These are phyloP conservation scores for Amblyopsis hoosieri DNA, from an alignment of 2,797 vertebrate genomes.

Conservation along the genomic window DNA sequence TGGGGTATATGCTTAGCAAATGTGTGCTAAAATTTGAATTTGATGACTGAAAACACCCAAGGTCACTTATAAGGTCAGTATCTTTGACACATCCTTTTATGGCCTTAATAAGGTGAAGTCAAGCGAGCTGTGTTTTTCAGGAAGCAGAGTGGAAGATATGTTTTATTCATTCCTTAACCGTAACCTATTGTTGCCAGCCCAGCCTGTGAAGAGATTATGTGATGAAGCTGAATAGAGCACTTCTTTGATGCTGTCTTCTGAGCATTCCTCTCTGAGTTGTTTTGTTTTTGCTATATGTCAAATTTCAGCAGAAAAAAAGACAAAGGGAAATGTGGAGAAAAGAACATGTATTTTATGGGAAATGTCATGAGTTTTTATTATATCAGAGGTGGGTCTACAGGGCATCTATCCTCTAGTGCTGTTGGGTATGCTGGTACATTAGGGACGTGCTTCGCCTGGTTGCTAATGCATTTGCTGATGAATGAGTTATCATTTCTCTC, in stretches of 20 bases:
- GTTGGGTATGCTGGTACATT: not conserved
- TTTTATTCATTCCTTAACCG: conserved; percentile 72
- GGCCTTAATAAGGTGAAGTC: conserved; percentile 59
- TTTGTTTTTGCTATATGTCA: not conserved
- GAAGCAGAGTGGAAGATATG: conserved; percentile 52
- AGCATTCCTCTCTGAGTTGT: conserved; percentile 56
- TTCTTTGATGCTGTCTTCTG: conserved; percentile 54
- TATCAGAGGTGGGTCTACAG: not conserved
- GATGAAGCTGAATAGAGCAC: conserved; percentile 46
- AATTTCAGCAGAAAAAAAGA: conserved; percentile 13
- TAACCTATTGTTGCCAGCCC: conserved; percentile 46
- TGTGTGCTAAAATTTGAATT: not conserved
- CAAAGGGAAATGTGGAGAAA: conserved; percentile 35
- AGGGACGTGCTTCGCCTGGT: not conserved
- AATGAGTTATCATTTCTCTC: not conserved
- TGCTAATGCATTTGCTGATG: not conserved
- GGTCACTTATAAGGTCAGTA: conserved; percentile 18
- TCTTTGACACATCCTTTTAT: conserved; percentile 37
- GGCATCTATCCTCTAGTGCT: not conserved
- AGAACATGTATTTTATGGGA: conserved; percentile 11
- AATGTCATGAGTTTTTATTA: not conserved
- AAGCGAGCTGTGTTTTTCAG: conserved; percentile 39
- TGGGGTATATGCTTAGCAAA: not conserved
- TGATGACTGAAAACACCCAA: not conserved
- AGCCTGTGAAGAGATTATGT: conserved; percentile 48